phyloP scores from a whole-genome alignment of 2,888 invertebrate species.

The Schrankia costaestrigalis region DNA sequence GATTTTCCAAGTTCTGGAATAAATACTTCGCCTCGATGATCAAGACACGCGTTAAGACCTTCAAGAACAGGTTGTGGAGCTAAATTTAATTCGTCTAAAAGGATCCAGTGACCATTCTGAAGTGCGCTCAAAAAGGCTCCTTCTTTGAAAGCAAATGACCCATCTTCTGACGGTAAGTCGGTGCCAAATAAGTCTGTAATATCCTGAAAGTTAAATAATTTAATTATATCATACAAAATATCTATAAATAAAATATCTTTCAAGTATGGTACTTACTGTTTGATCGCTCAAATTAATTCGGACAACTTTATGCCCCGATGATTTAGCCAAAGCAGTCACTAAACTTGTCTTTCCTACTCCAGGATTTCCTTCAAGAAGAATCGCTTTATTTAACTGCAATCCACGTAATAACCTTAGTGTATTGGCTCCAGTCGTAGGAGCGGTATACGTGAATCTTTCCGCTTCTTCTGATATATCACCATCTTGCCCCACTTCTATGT shows the following conservation, averaged over 20 bases:
- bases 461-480: slow-evolving; percentile 35
- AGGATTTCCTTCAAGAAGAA: slow-evolving; percentile 97
- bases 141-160: slow-evolving; percentile 97
- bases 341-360: slow-evolving; percentile 99
- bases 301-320: slow-evolving; percentile 90
- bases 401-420: slow-evolving; percentile 92
- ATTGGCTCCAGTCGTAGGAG: slow-evolving; percentile 90
- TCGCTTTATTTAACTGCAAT: slow-evolving; percentile 93
- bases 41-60: slow-evolving; percentile 98
- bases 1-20: slow-evolving; percentile 96
- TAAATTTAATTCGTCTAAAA: slow-evolving; percentile 98
- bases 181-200: slow-evolving; percentile 98
- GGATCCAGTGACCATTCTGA: slow-evolving; percentile 96
- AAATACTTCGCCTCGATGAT: slow-evolving; percentile 97
- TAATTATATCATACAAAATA: not conserved
- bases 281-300: slow-evolving; percentile 99
- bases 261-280: slow-evolving; percentile 83
- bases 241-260: not conserved
- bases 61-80: slow-evolving; percentile 99
- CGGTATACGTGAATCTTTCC: slow-evolving; percentile 85
- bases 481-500: slow-evolving; percentile 78
- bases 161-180: slow-evolving; percentile 97
- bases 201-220: slow-evolving; percentile 81
- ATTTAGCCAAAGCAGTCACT: slow-evolving; percentile 92
- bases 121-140: slow-evolving; percentile 97